Conservation (phyloP, 2,113 vertebrate genomes). For the Crocuta crocuta region DNA sequence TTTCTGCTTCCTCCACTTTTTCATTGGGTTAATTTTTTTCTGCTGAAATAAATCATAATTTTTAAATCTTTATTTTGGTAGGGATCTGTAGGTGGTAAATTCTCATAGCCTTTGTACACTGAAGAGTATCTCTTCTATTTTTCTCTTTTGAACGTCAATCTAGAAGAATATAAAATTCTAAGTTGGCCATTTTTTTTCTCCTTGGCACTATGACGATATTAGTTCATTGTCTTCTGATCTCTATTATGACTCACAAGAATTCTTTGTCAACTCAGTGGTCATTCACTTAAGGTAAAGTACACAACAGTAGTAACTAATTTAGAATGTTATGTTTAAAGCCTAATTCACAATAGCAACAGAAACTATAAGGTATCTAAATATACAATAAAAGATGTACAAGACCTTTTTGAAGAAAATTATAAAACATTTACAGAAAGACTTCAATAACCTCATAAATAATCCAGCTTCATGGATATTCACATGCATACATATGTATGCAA, state of each 20-base stretch:
- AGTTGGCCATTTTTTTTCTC: background rate
- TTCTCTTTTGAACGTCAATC: background rate
- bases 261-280: background rate
- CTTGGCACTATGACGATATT: background rate
- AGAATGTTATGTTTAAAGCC: background rate
- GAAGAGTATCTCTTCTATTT: background rate
- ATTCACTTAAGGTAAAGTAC: background rate
- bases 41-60: background rate
- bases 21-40: background rate
- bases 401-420: background rate
- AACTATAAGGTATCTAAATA: background rate
- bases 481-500: background rate
- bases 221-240: background rate
- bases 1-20: background rate
- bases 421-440: background rate
- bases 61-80: background rate
- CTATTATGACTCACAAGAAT: background rate
- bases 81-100: background rate
- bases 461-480: background rate
- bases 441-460: background rate
- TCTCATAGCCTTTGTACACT: background rate
- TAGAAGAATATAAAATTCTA: conserved; percentile 3
- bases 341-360: background rate
- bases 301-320: background rate
- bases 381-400: background rate